These are phyloP conservation scores for Omphaloscelis lunosa DNA, from an alignment of 2,888 invertebrate genomes.

Conservation along the genomic window DNA sequence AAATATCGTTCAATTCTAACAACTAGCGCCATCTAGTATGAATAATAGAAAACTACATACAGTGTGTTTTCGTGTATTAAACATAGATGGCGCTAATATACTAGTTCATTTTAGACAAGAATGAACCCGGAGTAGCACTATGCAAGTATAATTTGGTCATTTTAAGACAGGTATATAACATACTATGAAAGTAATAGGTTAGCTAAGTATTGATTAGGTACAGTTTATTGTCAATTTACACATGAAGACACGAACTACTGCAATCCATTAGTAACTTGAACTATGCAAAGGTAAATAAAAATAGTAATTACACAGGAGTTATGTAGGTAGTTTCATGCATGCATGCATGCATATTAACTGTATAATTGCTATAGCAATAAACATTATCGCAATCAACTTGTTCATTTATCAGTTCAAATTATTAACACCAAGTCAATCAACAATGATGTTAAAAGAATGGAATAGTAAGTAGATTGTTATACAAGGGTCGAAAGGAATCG, in stretches of 20 bases:
- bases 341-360: neutral
- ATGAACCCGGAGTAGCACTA: neutral
- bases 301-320: neutral
- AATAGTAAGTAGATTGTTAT: too few relatives aligned
- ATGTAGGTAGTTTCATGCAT: neutral
- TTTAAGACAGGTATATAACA: neutral
- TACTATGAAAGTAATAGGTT: neutral
- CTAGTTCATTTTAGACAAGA: neutral
- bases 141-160: too few relatives aligned
- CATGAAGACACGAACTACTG: neutral
- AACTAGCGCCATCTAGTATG: slow-evolving; percentile 18
- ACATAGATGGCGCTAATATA: slow-evolving; percentile 28
- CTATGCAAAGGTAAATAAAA: neutral
- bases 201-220: neutral
- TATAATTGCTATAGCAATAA: neutral
- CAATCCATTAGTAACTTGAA: neutral
- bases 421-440: neutral
- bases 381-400: neutral
- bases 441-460: neutral
- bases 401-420: neutral
- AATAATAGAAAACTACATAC: neutral
- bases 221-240: neutral
- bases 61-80: accelerated
- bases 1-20: neutral
- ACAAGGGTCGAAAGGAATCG: too few relatives aligned